These are phyloP conservation scores for Perodicticus potto DNA, from an alignment of 2,797 vertebrate genomes.

Conservation along the genomic window DNA sequence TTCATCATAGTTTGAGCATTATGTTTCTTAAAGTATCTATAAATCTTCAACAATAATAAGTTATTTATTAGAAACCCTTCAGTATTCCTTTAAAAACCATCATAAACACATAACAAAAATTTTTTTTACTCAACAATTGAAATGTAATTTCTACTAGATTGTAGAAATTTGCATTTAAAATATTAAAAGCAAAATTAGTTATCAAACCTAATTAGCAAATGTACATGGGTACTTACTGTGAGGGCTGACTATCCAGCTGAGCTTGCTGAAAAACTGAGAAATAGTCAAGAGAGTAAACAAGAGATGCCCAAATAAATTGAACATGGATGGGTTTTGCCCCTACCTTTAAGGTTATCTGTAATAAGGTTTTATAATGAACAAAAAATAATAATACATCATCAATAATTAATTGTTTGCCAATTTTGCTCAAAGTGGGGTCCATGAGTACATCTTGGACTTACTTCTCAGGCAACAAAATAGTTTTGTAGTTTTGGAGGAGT, in stretches of 20 bases:
- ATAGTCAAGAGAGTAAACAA: neutral
- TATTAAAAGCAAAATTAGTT: neutral
- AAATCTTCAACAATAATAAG: neutral
- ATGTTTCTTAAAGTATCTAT: slow-evolving; percentile 1
- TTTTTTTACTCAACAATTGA: neutral
- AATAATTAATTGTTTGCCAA: neutral
- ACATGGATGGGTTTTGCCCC: neutral
- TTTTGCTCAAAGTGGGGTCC: neutral
- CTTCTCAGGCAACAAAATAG: neutral
- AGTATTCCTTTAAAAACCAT: neutral
- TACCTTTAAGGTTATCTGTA: neutral
- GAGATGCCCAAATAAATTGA: neutral
- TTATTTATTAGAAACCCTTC: slow-evolving; percentile 20
- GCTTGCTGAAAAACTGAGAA: neutral
- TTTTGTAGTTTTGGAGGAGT: neutral
- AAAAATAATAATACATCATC: neutral
- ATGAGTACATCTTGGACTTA: neutral
- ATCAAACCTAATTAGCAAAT: neutral
- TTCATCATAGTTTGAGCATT: neutral
- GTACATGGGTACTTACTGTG: neutral
- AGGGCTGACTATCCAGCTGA: neutral
- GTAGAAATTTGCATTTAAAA: neutral
- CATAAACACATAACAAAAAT: neutral
- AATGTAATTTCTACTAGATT: neutral
- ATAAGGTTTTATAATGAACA: neutral